Percentiles rank a stretch among this genome's conserved stretches.
Evolutionary conservation across 2,888 invertebrate genomes (phyloP).

Genomic region (Ormyrus nitidulus): DNA sequence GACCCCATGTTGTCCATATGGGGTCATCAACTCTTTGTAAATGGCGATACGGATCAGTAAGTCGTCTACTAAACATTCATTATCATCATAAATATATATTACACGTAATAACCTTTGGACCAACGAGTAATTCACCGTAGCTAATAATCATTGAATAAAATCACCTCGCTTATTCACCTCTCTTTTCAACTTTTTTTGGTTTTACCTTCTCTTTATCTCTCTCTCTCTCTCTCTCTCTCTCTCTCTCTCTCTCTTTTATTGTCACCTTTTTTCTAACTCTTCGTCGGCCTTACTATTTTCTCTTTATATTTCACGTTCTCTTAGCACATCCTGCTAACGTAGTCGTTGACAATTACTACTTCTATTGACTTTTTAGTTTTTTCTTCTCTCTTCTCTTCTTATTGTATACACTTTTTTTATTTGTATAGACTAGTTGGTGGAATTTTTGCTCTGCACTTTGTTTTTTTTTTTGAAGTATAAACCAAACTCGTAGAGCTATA

Average conservation of each 20-base stretch:
- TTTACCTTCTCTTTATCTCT: constrained; percentile 25
- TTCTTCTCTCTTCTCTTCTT: constrained; percentile 36
- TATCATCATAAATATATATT: constrained; percentile 55
- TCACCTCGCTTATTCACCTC: constrained; percentile 49
- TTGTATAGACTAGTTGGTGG: constrained; percentile 49
- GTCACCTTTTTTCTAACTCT: not conserved
- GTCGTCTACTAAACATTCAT: constrained; percentile 77
- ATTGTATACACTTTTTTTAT: constrained; percentile 18
- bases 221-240: constrained; percentile 12
- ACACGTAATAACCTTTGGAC: constrained; percentile 56
- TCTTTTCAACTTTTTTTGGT: constrained; percentile 14
- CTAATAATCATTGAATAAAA: constrained; percentile 30
- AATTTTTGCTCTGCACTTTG: constrained; percentile 39
- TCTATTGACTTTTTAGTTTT: constrained; percentile 29
- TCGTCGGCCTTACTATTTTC: not conserved
- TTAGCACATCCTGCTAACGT: constrained; percentile 48
- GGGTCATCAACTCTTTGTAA: constrained; percentile 98
- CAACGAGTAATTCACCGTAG: constrained; percentile 56
- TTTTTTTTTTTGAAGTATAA: constrained; percentile 7
- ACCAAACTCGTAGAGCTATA: constrained; percentile 17
- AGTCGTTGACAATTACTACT: constrained; percentile 36
- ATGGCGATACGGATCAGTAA: constrained; percentile 98
- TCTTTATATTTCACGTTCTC: constrained; percentile 40
- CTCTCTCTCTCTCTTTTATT: constrained; percentile 12
- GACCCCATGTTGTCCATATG: constrained; percentile 99